Conservation (phyloP, 2,888 invertebrate genomes). For the Oithona nana region DNA sequence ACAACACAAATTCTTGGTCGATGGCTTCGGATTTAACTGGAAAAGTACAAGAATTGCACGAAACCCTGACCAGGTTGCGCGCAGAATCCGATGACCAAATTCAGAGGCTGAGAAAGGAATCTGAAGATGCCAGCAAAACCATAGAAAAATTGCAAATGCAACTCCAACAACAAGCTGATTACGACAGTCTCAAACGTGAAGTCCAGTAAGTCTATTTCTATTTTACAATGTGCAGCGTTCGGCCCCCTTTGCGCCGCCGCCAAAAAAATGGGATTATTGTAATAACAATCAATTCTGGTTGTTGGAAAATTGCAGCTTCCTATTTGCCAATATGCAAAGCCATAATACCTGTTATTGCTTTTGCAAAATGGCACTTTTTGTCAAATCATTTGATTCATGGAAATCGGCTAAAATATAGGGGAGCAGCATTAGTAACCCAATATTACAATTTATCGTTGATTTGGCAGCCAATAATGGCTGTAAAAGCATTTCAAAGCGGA, state of each 20-base stretch:
- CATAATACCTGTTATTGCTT: too few relatives aligned
- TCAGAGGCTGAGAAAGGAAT: constrained; percentile 13
- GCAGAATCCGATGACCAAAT: constrained; percentile 10
- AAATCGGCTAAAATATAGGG: too few relatives aligned
- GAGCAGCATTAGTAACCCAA: too few relatives aligned
- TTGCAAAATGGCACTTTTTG: too few relatives aligned
- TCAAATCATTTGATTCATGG: too few relatives aligned
- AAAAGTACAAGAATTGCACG: constrained; percentile 9
- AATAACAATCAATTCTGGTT: not conserved
- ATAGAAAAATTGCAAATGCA: constrained; percentile 13
- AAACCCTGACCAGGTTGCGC: constrained; percentile 1
- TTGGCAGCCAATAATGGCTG: too few relatives aligned
- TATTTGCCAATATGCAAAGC: too few relatives aligned
- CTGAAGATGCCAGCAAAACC: constrained; percentile 13
- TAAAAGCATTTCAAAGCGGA: not conserved
- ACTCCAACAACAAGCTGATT: constrained; percentile 17
- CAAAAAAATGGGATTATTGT: not conserved
- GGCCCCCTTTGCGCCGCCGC: too few relatives aligned
- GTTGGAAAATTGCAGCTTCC: too few relatives aligned
- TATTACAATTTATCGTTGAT: too few relatives aligned
- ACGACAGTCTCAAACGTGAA: constrained; percentile 17
- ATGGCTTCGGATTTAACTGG: not conserved
- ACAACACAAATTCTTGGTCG: not conserved
- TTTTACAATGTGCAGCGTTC: not conserved
- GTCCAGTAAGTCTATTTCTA: constrained; percentile 16